Evolutionary conservation across 2,888 invertebrate species (phyloP), one percentile per base, ranked within the genome.

Genomic region (Archaeoteleia sp.): DNA sequence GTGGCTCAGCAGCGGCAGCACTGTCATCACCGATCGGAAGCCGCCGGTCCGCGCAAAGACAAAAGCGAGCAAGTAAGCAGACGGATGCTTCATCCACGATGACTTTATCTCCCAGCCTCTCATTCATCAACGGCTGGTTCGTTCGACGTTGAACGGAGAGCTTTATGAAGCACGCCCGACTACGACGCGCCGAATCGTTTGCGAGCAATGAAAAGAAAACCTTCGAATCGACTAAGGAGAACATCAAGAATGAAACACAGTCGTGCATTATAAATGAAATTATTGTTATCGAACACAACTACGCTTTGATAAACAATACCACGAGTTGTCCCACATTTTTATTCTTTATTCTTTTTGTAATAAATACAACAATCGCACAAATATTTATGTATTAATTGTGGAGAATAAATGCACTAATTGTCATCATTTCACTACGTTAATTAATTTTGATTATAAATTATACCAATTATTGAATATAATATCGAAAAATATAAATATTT

Each of bases 91-190:
- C 61, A 48, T 67, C 46, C 60, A 39, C 42, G 43, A 27, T 68
- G 66, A 63, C 55, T 60, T 29, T 58, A 23, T 54, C 13, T 57
- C 46, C 32, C 40, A 20, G 32, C 63, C 20, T 42, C 54, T 61
- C 48, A 68, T 72, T 66, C 66, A 61, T 60, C 66, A 57, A 55
- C 37, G 51, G 62, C 61, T 61, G 60, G 58, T 70, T 70, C 27
- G 42, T 13, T 20, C 20, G 20, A 20, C 12, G 25, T 10, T 40
- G 10, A 27, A 12, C 25, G 39, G 15, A 9, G 42, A 23, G 23
- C 10, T 45, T 27, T 17, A 46, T 39, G 55, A 39, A 43, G 32
- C 43, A 27, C 54, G 29, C 34, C 20, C 30, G 32, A 23, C 13
- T n/a, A 20, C 20, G 20, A 20, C 3, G 8, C 23, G 9, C 15